Evolutionary conservation across 2,797 vertebrate species (phyloP).

Genomic region (Triplophysa bombifrons): DNA sequence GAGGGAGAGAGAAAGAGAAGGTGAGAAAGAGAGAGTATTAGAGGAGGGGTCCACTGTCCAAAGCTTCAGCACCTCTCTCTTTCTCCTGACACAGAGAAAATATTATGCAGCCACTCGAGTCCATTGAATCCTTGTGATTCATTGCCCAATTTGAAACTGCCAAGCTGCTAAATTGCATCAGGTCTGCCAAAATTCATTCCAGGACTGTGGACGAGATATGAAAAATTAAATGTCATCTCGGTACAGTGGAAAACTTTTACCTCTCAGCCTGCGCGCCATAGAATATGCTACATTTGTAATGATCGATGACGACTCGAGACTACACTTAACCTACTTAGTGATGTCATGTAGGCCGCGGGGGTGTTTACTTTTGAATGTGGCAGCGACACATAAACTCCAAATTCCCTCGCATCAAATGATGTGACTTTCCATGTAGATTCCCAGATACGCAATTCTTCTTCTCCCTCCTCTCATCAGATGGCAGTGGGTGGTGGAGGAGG

Average conservation of each 20-base stretch:
- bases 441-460: slow-evolving; percentile 79
- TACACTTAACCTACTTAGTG: slow-evolving; percentile 99
- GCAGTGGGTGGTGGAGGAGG: slow-evolving; percentile 70
- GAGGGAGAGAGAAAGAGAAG: slow-evolving; percentile 57
- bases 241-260: slow-evolving; percentile 99
- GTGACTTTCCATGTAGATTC: slow-evolving; percentile 90
- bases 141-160: slow-evolving; percentile 99
- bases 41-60: slow-evolving; percentile 77
- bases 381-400: slow-evolving; percentile 98
- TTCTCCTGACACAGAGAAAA: slow-evolving; percentile 94
- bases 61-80: slow-evolving; percentile 82
- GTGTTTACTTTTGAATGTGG: slow-evolving; percentile 99
- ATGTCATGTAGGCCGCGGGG: slow-evolving; percentile 96
- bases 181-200: slow-evolving; percentile 99
- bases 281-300: slow-evolving; percentile 95
- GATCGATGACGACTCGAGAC: slow-evolving; percentile 97
- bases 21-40: slow-evolving; percentile 60
- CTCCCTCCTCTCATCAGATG: slow-evolving; percentile 63
- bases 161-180: slow-evolving; percentile 99
- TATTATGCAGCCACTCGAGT: slow-evolving; percentile 97
- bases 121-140: slow-evolving; percentile 99
- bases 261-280: slow-evolving; percentile 86
- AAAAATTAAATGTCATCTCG: slow-evolving; percentile 99
- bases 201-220: slow-evolving; percentile 99
- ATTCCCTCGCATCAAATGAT: slow-evolving; percentile 81